phyloP scores from a whole-genome alignment of 2,888 invertebrate species.

The Neoascia interrupta region DNA sequence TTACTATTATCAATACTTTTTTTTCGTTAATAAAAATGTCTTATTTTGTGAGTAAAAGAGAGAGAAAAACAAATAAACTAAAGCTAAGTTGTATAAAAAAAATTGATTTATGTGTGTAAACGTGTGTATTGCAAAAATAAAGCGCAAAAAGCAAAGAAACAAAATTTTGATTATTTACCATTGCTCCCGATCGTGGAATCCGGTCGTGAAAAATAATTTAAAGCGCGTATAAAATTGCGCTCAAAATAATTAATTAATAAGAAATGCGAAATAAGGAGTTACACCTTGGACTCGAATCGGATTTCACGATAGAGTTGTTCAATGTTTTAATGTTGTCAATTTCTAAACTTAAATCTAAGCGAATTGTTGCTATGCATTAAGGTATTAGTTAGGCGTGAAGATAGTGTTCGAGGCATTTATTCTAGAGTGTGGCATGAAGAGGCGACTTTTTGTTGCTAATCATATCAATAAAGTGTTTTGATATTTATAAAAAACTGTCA shows the following conservation, averaged over 20 bases:
- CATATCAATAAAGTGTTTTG: too few relatives aligned
- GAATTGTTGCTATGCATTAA: conserved; percentile 21
- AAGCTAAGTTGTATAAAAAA: conserved; percentile 29
- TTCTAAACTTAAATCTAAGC: conserved; percentile 30
- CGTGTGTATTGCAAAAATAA: conserved; percentile 54
- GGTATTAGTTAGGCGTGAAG: conserved; percentile 32
- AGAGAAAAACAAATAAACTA: conserved; percentile 58
- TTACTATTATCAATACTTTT: conserved; percentile 67
- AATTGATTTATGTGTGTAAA: conserved; percentile 14
- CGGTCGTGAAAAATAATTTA: too few relatives aligned
- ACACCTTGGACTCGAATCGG: too few relatives aligned
- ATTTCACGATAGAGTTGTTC: too few relatives aligned
- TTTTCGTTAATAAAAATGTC: conserved; percentile 44
- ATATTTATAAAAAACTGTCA: too few relatives aligned
- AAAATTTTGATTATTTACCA: too few relatives aligned
- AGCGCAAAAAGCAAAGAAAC: conserved; percentile 28
- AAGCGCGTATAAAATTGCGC: too few relatives aligned
- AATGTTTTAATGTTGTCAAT: too few relatives aligned
- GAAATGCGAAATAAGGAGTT: too few relatives aligned
- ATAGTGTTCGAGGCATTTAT: conserved; percentile 38
- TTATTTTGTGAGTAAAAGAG: conserved; percentile 37
- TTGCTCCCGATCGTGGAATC: too few relatives aligned
- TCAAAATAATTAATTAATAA: too few relatives aligned
- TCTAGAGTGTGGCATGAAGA: conserved; percentile 18
- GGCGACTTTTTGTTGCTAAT: too few relatives aligned